phyloP scores from a whole-genome alignment of 64 coral and sea anemone species.

The Stichodactyla mertensii region DNA sequence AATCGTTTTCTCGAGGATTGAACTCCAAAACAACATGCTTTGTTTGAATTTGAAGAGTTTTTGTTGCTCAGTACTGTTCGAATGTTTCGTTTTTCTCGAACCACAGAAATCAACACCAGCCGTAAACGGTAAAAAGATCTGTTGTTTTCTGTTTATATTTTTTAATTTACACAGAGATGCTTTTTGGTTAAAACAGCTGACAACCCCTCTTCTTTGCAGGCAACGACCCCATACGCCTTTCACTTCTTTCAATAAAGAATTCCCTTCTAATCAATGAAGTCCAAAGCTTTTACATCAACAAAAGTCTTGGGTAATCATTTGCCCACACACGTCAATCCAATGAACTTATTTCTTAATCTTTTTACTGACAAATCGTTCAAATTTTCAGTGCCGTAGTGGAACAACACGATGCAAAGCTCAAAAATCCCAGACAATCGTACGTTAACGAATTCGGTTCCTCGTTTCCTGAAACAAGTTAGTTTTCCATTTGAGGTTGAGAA shows the following conservation, averaged over 20 bases:
- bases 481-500: not conserved
- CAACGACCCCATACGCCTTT: not conserved
- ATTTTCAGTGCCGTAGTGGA: not conserved
- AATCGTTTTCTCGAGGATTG: not conserved
- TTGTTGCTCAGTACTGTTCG: not conserved
- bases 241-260: not conserved
- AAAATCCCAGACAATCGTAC: not conserved
- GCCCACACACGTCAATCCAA: not conserved
- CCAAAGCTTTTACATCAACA: not conserved
- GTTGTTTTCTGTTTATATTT: not conserved
- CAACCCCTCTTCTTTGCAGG: not conserved
- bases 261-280: not conserved
- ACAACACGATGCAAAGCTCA: not conserved
- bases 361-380: not conserved
- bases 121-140: not conserved
- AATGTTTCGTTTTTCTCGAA: not conserved
- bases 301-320: not conserved
- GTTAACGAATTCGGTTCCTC: not conserved
- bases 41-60: not conserved
- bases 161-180: not conserved
- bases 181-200: not conserved
- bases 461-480: not conserved
- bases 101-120: not conserved
- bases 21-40: not conserved
- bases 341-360: not conserved